Conservation (phyloP, 2,797 vertebrate species). For the Phoeniculus purpureus region DNA sequence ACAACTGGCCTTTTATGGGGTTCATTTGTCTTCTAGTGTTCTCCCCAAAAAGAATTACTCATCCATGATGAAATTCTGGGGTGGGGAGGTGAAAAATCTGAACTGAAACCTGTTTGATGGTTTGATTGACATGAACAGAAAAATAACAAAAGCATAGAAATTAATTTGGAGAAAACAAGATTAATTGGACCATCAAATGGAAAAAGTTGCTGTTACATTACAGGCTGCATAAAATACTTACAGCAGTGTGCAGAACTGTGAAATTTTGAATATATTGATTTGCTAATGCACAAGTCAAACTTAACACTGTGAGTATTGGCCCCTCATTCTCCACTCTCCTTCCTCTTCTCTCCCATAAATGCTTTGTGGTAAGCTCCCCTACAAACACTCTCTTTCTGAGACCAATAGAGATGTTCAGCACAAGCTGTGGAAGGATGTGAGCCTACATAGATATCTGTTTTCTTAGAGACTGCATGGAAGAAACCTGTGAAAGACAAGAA, state of each 20-base stretch:
- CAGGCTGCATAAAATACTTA: not conserved
- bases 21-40: fast-evolving
- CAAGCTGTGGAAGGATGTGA: not conserved
- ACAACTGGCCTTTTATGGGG: not conserved
- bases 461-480: not conserved
- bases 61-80: not conserved
- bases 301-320: not conserved
- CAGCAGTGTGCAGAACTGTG: not conserved
- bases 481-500: not conserved
- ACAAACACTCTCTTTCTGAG: not conserved
- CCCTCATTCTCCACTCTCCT: not conserved
- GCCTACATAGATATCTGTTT: not conserved
- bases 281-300: not conserved
- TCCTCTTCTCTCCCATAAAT: not conserved
- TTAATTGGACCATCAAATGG: not conserved
- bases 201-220: not conserved
- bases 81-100: not conserved
- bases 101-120: not conserved
- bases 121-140: not conserved
- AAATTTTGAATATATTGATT: constrained; percentile 6
- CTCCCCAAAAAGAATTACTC: not conserved
- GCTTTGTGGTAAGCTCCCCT: not conserved
- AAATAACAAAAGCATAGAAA: not conserved
- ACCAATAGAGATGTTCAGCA: not conserved
- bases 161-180: not conserved